These are phyloP conservation scores for Lottia scabra DNA, from an alignment of 2,888 invertebrate species.

Conservation along the genomic window DNA sequence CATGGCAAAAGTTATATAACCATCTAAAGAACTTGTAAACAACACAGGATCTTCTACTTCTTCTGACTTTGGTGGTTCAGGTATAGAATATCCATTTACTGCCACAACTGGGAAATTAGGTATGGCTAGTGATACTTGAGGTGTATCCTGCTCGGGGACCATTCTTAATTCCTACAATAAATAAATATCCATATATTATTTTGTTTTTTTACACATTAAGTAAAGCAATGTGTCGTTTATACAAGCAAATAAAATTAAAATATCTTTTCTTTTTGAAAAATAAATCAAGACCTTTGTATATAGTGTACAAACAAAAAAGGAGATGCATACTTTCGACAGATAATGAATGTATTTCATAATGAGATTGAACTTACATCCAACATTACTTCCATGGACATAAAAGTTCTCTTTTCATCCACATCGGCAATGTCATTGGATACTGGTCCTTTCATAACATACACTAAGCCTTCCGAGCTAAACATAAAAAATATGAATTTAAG, in stretches of 20 bases:
- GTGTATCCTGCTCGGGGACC: background rate
- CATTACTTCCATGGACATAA: too few relatives aligned
- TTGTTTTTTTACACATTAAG: too few relatives aligned
- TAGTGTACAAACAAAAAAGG: too few relatives aligned
- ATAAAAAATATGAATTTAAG: background rate
- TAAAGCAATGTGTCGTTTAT: too few relatives aligned
- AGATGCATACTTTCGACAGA: too few relatives aligned
- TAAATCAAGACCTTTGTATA: too few relatives aligned
- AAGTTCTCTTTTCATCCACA: too few relatives aligned
- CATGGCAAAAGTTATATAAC: constrained; percentile 3
- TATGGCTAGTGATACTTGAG: background rate
- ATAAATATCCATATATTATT: too few relatives aligned
- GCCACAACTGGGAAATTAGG: background rate
- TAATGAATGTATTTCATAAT: too few relatives aligned
- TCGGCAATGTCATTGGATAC: background rate
- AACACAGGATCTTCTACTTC: background rate
- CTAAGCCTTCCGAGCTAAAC: background rate
- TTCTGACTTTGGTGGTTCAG: background rate
- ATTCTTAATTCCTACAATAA: background rate
- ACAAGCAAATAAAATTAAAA: too few relatives aligned
- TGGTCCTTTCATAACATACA: background rate
- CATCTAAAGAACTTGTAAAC: background rate
- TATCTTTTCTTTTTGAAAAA: too few relatives aligned
- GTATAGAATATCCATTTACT: background rate
- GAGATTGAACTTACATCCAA: too few relatives aligned